Base-by-base conservation (phyloP, 2,113 vertebrate genomes). In the Callorhinus ursinus region DNA sequence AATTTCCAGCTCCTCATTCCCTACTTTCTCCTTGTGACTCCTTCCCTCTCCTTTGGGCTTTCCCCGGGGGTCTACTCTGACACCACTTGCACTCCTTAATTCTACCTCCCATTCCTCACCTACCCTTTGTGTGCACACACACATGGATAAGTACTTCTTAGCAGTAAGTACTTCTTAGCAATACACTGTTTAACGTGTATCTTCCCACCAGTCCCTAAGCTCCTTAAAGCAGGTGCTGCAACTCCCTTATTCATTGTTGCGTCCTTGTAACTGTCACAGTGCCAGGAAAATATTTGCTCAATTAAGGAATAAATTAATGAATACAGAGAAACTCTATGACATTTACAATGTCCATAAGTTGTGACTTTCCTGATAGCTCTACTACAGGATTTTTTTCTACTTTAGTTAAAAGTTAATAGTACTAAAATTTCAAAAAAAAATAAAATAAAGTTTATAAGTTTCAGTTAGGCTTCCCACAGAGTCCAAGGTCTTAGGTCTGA, bases 241-340 rank as follows among this genome's bases (percentile, higher is more conserved):
- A 2, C 21, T 61, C 46, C 72, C 26, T 88, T 22, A 57, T 33
- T 80, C 49, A 51, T 5, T 93, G 49, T 46, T 86, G 28, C 18
- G 19, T 33, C 8, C 71, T 69, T 92, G 39, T n/a, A 12, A 19
- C 26, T 83, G 57, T 71, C 46, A 7, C 6, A 69, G n/a, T 67
- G 31, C 39, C 80, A 87, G n/a, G 65, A 90, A 97, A 94, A 80
- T 5, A 84, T 55, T 69, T 63, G 69, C 42, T 81, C 67, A 84
- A 11, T 76, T 63, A 69, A 90, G 42, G 19, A 81, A 18, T 22
- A 65, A 74, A 26, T 39, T 5, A 85, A 49, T 55, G 36, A 76
- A 42, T 31, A 67, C 13, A 71, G 59, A 46, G 10, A 7, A 0
- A 42, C 5, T 21, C n/a, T 51, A 15, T 88, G 31, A 63, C 84